A percentile compares a stretch with the other conserved stretches of the same genome.
Conservation (phyloP, 2,797 vertebrate species). For the Pagetopsis macropterus region DNA sequence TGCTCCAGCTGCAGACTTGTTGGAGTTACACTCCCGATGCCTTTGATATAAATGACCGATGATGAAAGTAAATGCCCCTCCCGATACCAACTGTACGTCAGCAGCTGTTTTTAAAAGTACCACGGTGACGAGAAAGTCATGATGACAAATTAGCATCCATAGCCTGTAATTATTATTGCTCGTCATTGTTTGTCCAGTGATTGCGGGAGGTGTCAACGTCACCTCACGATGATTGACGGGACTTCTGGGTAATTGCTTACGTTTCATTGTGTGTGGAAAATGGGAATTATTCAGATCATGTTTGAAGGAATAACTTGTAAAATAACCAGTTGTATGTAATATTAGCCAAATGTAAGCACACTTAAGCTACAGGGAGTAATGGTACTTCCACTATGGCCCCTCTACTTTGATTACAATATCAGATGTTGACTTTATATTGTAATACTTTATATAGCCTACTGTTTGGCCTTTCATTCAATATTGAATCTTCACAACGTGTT, state of each 20-base stretch:
- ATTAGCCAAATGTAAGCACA: no score
- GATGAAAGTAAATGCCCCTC: constrained; percentile 70
- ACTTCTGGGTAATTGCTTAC: constrained; percentile 42
- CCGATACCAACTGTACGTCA: constrained; percentile 70
- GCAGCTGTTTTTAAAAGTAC: constrained; percentile 46
- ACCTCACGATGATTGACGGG: constrained; percentile 45
- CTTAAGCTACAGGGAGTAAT: no score
- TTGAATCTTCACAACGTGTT: no score
- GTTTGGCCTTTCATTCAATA: no score
- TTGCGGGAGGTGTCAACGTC: constrained; percentile 58
- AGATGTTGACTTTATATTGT: no score
- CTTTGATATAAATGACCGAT: constrained; percentile 32
- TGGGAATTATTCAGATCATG: background rate
- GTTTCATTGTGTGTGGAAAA: background rate
- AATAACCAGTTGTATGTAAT: background rate
- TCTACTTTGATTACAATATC: no score
- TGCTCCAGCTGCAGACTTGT: constrained; percentile 36
- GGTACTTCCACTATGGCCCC: no score
- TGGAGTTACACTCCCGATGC: constrained; percentile 48
- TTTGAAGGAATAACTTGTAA: background rate
- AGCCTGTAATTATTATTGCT: constrained; percentile 61
- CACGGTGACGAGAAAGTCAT: constrained; percentile 30
- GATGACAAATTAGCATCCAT: constrained; percentile 56
- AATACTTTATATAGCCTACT: no score
- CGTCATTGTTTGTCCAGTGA: constrained; percentile 61